A percentile compares a stretch with the other conserved stretches of the same genome.
Evolutionary conservation across 2,888 invertebrate genomes (phyloP).

Genomic region (Agriotes lineatus): DNA sequence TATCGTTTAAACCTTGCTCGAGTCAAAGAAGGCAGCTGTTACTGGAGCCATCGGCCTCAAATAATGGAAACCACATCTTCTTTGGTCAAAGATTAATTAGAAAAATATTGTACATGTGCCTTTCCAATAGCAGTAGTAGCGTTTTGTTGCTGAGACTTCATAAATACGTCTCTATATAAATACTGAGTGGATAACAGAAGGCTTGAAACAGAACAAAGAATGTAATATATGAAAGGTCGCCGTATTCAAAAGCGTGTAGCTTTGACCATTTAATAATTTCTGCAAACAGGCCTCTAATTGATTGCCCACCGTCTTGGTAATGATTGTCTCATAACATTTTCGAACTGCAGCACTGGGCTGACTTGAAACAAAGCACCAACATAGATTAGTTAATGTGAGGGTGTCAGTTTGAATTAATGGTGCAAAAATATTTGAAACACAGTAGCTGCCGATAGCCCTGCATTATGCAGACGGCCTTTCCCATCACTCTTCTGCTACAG

Average conservation of each 20-base stretch:
- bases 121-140: conserved; percentile 39
- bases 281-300: not conserved
- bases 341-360: not conserved
- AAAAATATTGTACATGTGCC: conserved; percentile 50
- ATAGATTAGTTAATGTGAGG: conserved; percentile 36
- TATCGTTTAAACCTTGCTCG: conserved; percentile 35
- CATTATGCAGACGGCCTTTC: conserved; percentile 51
- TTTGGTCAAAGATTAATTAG: conserved; percentile 54
- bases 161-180: conserved; percentile 9
- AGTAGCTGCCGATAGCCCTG: conserved; percentile 45
- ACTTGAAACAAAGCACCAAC: conserved; percentile 21
- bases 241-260: too few species aligned
- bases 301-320: too few species aligned
- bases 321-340: not conserved
- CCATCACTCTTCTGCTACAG: conserved; percentile 55
- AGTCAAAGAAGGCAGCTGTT: conserved; percentile 49
- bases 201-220: not conserved
- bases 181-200: conserved; percentile 3
- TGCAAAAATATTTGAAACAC: conserved; percentile 42
- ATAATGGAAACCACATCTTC: conserved; percentile 52
- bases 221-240: not conserved
- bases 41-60: conserved; percentile 51
- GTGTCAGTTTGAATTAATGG: conserved; percentile 40
- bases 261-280: too few species aligned
- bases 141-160: conserved; percentile 21